Evolutionary conservation across 2,888 invertebrate genomes (phyloP).

Genomic region (Myathropa florea): DNA sequence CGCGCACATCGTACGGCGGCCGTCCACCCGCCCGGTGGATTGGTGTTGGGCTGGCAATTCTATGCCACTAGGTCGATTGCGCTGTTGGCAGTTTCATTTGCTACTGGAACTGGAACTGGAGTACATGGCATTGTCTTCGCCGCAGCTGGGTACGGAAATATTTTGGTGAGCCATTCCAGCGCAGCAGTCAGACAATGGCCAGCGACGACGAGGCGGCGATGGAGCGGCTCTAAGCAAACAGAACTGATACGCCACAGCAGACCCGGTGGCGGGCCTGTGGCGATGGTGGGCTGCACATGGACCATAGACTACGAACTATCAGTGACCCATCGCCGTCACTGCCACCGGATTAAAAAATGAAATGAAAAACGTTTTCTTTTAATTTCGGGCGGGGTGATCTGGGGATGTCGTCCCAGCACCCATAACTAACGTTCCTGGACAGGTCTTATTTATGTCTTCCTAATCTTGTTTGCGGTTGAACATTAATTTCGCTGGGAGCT

Average conservation of each 20-base stretch:
- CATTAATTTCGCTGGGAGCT: slow-evolving; percentile 15
- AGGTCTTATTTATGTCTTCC: slow-evolving; percentile 4
- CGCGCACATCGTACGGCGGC: background rate
- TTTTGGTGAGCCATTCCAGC: slow-evolving; percentile 44
- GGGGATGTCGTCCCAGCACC: slow-evolving; percentile 3
- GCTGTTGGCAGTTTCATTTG: slow-evolving; percentile 36
- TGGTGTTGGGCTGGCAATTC: slow-evolving; percentile 57
- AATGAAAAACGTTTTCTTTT: slow-evolving; percentile 54
- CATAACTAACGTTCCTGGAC: background rate
- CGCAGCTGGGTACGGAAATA: slow-evolving; percentile 36
- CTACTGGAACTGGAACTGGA: slow-evolving; percentile 19
- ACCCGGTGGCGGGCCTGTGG: slow-evolving; percentile 30
- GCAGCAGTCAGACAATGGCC: slow-evolving; percentile 39
- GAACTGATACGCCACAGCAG: slow-evolving; percentile 29
- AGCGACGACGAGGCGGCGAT: slow-evolving; percentile 2
- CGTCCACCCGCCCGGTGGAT: background rate
- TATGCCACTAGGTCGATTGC: slow-evolving; percentile 67
- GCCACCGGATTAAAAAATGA: slow-evolving; percentile 30
- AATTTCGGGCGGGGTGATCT: slow-evolving; percentile 10
- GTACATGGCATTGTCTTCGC: slow-evolving; percentile 33
- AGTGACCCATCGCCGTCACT: slow-evolving; percentile 21
- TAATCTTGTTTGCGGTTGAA: slow-evolving; percentile 14
- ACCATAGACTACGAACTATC: background rate
- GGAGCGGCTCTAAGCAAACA: background rate
- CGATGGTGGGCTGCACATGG: background rate